Evolutionary conservation across 2,888 invertebrate species (phyloP).

Genomic region (Nemoura dubitans): DNA sequence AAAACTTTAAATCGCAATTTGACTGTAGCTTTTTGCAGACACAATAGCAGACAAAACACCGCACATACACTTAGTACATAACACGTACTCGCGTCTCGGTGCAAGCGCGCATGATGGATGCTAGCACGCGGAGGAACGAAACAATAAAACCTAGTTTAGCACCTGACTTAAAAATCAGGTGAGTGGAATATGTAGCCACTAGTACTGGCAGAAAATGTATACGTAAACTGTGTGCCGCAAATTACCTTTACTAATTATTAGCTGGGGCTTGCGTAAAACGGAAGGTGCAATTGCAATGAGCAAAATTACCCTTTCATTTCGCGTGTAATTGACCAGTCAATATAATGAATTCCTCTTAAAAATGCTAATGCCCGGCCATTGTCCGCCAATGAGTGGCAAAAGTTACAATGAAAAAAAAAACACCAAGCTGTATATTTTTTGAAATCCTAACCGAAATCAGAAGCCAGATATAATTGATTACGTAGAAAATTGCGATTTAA

Average conservation of each 20-base stretch:
- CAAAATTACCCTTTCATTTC: neutral
- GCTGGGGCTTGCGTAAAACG: neutral
- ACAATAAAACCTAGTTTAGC: too few species aligned
- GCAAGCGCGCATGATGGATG: too few species aligned
- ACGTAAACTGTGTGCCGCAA: too few species aligned
- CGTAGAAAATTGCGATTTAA: neutral
- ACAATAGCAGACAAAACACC: too few species aligned
- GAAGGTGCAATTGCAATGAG: neutral
- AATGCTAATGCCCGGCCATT: neutral
- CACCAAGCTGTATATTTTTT: neutral
- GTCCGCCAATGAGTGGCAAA: neutral
- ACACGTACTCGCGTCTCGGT: too few species aligned
- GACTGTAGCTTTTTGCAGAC: too few species aligned
- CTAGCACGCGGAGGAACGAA: too few species aligned
- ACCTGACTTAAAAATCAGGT: too few species aligned
- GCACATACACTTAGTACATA: too few species aligned
- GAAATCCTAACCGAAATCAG: neutral
- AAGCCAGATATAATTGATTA: neutral
- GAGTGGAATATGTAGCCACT: too few species aligned
- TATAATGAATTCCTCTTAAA: neutral
- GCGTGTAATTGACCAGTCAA: neutral
- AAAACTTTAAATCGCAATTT: too few species aligned
- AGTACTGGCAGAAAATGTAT: too few species aligned
- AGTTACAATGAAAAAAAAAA: neutral
- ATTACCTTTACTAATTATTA: neutral